phyloP scores from a whole-genome alignment of 2,113 vertebrate genomes.

The Manacus vitellinus region DNA sequence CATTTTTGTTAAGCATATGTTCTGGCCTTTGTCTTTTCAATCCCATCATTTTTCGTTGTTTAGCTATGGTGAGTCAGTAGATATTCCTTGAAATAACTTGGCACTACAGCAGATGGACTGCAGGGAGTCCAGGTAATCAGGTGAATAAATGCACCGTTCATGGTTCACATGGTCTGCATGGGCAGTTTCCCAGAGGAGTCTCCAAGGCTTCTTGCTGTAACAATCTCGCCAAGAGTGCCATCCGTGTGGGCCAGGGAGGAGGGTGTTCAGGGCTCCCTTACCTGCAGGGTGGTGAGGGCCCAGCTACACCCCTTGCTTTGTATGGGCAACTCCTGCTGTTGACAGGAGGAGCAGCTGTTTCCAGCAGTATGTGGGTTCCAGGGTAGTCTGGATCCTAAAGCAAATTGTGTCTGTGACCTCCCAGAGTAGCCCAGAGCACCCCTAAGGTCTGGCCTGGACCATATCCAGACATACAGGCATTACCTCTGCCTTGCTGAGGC shows the following conservation, averaged over 20 bases:
- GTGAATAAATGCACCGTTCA: neutral
- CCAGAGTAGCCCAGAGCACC: neutral
- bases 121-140: neutral
- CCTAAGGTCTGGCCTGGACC: neutral
- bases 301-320: neutral
- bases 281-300: neutral
- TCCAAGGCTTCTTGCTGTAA: neutral
- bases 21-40: neutral
- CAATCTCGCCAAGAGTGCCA: neutral
- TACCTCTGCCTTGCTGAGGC: neutral
- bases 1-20: neutral
- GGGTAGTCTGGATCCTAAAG: neutral
- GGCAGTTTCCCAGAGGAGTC: neutral
- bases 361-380: neutral
- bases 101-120: neutral
- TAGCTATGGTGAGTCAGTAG: neutral
- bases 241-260: neutral
- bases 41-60: neutral
- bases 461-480: neutral
- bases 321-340: neutral
- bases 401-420: neutral
- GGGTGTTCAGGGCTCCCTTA: neutral
- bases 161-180: neutral
- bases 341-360: neutral
- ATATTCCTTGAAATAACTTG: neutral